phyloP scores from a whole-genome alignment of 2,113 vertebrate species.

The Melanotaenia duboulayi region DNA sequence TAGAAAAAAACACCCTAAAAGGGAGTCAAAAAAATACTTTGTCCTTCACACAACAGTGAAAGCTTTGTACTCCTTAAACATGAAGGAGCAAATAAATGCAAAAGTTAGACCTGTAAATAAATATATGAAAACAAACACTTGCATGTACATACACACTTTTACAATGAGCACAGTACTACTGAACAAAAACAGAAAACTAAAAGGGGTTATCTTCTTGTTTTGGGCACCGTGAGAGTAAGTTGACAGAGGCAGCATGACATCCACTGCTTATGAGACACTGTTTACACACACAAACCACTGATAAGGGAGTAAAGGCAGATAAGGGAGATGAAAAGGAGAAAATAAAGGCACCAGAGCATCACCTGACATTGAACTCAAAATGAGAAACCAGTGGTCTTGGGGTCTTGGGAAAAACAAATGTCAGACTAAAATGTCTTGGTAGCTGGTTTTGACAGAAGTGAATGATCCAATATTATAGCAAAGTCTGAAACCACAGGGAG shows the following conservation, averaged over 20 bases:
- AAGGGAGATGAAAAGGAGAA: constrained; percentile 68
- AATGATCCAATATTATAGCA: constrained; percentile 29
- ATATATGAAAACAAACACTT: not conserved
- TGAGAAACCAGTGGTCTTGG: constrained; percentile 47
- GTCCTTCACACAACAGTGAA: not conserved
- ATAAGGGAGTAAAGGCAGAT: constrained; percentile 71
- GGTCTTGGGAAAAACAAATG: constrained; percentile 44
- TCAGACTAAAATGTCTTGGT: constrained; percentile 39
- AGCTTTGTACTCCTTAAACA: not conserved
- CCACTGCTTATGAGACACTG: constrained; percentile 68
- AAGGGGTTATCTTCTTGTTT: constrained; percentile 27
- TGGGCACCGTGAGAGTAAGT: constrained; percentile 48
- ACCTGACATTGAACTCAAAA: constrained; percentile 65
- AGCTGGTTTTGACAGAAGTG: constrained; percentile 38
- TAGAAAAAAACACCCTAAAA: not conserved
- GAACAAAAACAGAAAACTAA: constrained; percentile 26
- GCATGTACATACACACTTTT: not conserved
- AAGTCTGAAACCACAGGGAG: not conserved
- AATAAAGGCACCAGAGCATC: constrained; percentile 60
- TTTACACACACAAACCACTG: constrained; percentile 62
- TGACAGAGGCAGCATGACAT: constrained; percentile 54
- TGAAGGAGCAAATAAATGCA: not conserved
- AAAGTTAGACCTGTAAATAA: not conserved
- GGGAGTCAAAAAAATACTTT: not conserved
- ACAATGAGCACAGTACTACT: not conserved